These are phyloP conservation scores for Anas bahamensis DNA, from an alignment of 2,797 vertebrate genomes.

Conservation along the genomic window DNA sequence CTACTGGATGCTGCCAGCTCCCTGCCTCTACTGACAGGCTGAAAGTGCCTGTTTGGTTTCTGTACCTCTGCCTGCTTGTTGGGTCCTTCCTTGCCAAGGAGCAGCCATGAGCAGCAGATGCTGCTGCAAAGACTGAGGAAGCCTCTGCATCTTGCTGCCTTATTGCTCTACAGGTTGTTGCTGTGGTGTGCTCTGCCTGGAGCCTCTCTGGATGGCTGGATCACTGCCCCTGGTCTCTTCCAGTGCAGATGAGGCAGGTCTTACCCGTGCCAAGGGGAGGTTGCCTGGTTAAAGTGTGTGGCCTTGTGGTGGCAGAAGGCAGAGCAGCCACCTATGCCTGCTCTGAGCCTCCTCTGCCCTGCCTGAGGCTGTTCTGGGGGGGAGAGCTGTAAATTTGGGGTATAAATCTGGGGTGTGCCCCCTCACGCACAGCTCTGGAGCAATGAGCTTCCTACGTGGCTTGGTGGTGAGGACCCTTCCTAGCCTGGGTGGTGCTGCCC, in stretches of 20 bases:
- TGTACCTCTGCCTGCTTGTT: not conserved
- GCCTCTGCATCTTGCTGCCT: not conserved
- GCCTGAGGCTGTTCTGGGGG: accelerated
- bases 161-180: not conserved
- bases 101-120: not conserved
- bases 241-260: not conserved
- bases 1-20: not conserved
- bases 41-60: not conserved
- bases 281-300: not conserved
- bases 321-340: no score
- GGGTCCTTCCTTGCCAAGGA: not conserved
- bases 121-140: not conserved
- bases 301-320: not conserved
- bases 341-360: not conserved
- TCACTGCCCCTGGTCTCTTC: not conserved
- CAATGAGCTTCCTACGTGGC: not conserved
- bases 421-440: not conserved
- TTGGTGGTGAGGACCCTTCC: not conserved
- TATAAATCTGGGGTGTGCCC: not conserved
- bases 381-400: not conserved
- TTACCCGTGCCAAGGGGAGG: accelerated
- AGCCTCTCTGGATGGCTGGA: not conserved
- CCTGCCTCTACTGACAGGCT: not conserved
- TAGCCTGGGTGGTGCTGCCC: not conserved
- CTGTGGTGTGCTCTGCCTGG: not conserved